Conservation (phyloP, 1,140 invertebrate genomes). For the Eueides isabella region DNA sequence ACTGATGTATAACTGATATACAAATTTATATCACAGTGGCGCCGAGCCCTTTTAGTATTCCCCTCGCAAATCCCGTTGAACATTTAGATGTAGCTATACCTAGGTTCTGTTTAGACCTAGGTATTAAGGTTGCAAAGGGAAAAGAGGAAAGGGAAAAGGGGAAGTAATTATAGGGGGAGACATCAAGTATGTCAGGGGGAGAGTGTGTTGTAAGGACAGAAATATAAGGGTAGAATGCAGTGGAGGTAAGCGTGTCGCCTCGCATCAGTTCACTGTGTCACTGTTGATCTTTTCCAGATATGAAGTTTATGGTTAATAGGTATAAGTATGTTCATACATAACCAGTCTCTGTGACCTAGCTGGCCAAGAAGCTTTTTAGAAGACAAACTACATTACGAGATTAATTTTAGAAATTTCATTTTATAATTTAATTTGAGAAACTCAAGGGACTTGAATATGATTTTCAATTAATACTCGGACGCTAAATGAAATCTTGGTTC, state of each 20-base stretch:
- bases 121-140: slow-evolving; percentile 59
- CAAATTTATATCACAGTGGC: slow-evolving; percentile 72
- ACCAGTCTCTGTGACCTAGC: neutral
- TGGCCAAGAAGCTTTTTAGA: neutral
- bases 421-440: neutral
- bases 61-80: slow-evolving; percentile 73
- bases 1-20: slow-evolving; percentile 65
- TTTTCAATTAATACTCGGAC: slow-evolving; percentile 5
- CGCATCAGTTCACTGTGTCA: slow-evolving; percentile 80
- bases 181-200: slow-evolving; percentile 80
- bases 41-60: slow-evolving; percentile 74
- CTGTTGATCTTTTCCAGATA: slow-evolving; percentile 74
- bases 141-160: slow-evolving; percentile 60
- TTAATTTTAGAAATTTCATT: neutral
- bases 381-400: neutral
- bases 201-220: slow-evolving; percentile 79
- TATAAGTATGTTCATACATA: slow-evolving; percentile 25
- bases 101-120: slow-evolving; percentile 68
- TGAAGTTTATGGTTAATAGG: slow-evolving; percentile 45
- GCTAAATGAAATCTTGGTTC: slow-evolving; percentile 14
- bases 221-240: slow-evolving; percentile 71
- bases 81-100: slow-evolving; percentile 67
- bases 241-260: slow-evolving; percentile 77
- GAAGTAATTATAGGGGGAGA: slow-evolving; percentile 76
- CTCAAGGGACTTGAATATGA: neutral